Evolutionary conservation across 92 coral and sea anemone genomes (phyloP), one percentile per base, ranked within the genome.

Genomic region (Palythoa grandiflora): DNA sequence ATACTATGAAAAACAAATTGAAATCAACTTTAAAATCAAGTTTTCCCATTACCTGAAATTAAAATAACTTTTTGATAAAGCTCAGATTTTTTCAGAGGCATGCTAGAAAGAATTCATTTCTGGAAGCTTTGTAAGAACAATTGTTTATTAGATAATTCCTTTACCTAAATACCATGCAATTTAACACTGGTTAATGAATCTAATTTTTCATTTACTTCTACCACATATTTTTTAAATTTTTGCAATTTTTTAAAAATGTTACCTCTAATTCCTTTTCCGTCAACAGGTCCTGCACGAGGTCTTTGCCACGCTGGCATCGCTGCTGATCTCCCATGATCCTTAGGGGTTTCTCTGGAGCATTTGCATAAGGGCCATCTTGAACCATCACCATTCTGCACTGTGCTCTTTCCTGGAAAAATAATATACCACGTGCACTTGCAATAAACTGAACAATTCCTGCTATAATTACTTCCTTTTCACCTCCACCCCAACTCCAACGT

Each of bases 301-400:
- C 99, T 80, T 89, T 93, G 17, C 99, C 99, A 50, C 99, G 91
- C 80, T 97, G 98, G 14, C 98, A 93, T 89, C 99, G 91, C 84
- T 95, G 94, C 60, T 93, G 90, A 75, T 97, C 99, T 48, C 99
- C 99, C 94, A 96, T 95, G 89, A 97, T 97, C 36, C 99, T 84
- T 3, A 97, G 94, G 9, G 99, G 99, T 77, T 97, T 97, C 76
- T 97, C 99, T 2, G 99, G 97, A 14, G 99, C 97, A 90, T 92
- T 97, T 12, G 89, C 44, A 84, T 91, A 97, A 1, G 94, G 98
- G 21, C 99, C 99, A 88, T 97, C 99, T 78, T 97, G 99, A 11
- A 97, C 95, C 99, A 97, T 97, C 17, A 97, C 93, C 99, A 97
- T 97, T 55, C 98, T 90, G 74, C 99, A 97, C 88, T 97, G 99